These are phyloP conservation scores for Neosalanx taihuensis DNA, from an alignment of 2,797 vertebrate genomes.

Conservation along the genomic window DNA sequence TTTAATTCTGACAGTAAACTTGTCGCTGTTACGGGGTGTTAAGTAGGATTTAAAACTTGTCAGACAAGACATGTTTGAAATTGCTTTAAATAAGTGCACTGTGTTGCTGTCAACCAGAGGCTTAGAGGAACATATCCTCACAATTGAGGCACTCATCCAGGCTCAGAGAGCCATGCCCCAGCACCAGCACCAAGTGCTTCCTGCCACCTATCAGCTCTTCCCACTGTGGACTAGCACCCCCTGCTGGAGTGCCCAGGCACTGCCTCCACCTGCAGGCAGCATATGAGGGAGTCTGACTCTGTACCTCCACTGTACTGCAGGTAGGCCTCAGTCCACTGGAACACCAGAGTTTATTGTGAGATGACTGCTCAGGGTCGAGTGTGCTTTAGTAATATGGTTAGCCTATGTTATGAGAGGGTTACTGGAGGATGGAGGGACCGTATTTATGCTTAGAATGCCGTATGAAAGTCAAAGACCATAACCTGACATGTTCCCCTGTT, in stretches of 20 bases:
- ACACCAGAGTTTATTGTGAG: no score
- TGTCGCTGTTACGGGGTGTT: slow-evolving; percentile 82
- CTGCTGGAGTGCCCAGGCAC: slow-evolving; percentile 54
- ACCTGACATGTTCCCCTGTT: neutral
- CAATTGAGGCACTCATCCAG: slow-evolving; percentile 81
- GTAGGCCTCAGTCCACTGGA: no score
- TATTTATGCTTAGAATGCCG: no score
- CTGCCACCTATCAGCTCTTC: slow-evolving; percentile 35
- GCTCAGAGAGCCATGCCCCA: slow-evolving; percentile 73
- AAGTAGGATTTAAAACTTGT: slow-evolving; percentile 89
- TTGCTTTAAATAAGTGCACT: slow-evolving; percentile 87
- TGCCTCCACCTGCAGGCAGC: neutral
- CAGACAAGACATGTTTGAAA: slow-evolving; percentile 89
- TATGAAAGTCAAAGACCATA: no score
- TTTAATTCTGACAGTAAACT: slow-evolving; percentile 88
- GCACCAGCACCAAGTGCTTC: slow-evolving; percentile 57
- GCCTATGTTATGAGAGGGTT: no score
- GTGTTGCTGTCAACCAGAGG: slow-evolving; percentile 84
- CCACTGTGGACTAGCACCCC: slow-evolving; percentile 75
- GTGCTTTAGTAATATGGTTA: no score
- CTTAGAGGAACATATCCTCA: slow-evolving; percentile 83
- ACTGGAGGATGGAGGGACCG: no score
- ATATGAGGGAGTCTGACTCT: neutral
- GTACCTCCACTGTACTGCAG: neutral
- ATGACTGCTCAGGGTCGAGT: no score